Conservation (phyloP, 2,888 invertebrate species). For the Agriopis leucophaearia region DNA sequence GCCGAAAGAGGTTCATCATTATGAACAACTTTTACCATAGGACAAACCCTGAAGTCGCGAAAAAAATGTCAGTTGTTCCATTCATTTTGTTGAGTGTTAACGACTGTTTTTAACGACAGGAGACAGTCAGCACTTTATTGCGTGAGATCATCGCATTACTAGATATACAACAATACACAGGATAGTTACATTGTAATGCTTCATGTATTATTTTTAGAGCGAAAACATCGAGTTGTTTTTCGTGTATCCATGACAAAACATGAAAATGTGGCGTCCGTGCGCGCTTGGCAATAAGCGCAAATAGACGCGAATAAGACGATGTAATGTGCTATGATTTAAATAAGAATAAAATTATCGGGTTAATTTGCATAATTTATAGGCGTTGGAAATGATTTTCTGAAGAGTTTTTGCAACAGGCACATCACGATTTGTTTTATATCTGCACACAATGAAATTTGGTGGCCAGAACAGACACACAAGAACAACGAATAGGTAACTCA, state of each 20-base stretch:
- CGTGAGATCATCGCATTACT: constrained; percentile 30
- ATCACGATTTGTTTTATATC: background rate
- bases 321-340: constrained; percentile 3
- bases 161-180: constrained; percentile 7
- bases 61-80: too few species aligned
- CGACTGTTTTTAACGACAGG: too few species aligned
- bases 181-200: constrained; percentile 17
- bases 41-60: too few species aligned
- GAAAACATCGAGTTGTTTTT: constrained; percentile 16
- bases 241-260: constrained; percentile 24
- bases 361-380: background rate
- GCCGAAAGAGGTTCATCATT: too few species aligned
- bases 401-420: background rate
- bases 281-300: constrained; percentile 13
- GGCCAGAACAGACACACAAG: too few species aligned
- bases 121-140: constrained; percentile 14
- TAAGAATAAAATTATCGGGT: background rate
- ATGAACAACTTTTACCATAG: too few species aligned
- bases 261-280: constrained; percentile 11
- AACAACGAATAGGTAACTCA: too few species aligned
- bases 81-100: too few species aligned
- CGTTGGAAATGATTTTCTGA: background rate
- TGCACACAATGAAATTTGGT: too few species aligned
- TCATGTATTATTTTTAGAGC: constrained; percentile 28
- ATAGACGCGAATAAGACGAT: constrained; percentile 19